Base-by-base conservation (phyloP, 1,140 invertebrate genomes). In the Batillaria attramentaria region DNA sequence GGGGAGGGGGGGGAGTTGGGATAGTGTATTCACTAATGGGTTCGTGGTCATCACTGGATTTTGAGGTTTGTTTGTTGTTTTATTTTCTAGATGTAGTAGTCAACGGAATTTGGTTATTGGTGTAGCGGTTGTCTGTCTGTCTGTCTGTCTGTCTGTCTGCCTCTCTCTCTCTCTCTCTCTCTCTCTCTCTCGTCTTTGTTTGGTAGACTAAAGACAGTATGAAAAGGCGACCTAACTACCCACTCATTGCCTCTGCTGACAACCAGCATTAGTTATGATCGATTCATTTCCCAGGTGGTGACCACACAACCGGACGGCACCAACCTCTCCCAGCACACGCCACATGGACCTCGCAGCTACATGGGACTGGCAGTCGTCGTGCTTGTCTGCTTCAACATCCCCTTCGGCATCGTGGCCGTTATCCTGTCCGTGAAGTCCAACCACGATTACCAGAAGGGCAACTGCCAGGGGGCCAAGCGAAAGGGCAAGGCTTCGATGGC, bases 291-390 rank as follows among this genome's bases (percentile, higher is more conserved):
- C 13, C 72, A 54, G 37, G 79, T 80, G 43, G 66, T 83, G 54
- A 46, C 80, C 37, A 70, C 72, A 6, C 81, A 83, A 43, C 77
- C 81, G 2, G 81, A 83, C 68, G 79, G 79, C 13, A 77, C 46
- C 8, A 72, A 65, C 6, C 79, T 83, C 16, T 13, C 68, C 28
- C 76, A 80, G 31, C 72, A 80, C 24, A 42, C 37, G 10, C 79
- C 81, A 3, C 24, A 65, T 13, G 60, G 74, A 60, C 77, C 79
- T 1, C 62, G 79, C 20, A 80, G 79, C 66, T 80, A 83, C 57
- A 80, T 83, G 72, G 81, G 81, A 1, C 60, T 83, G 57, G 81
- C 81, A 0, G 81, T 83, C 8, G 81, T 83, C 24, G 81, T 80
- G 18, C 76, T 80, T 5, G 66, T 83, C 20, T 83, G 81, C 43